A percentile compares a stretch with the other conserved stretches of the same genome.
These are phyloP conservation scores for Chiropotes sagulatus DNA, from an alignment of 2,797 vertebrate genomes.

Conservation along the genomic window DNA sequence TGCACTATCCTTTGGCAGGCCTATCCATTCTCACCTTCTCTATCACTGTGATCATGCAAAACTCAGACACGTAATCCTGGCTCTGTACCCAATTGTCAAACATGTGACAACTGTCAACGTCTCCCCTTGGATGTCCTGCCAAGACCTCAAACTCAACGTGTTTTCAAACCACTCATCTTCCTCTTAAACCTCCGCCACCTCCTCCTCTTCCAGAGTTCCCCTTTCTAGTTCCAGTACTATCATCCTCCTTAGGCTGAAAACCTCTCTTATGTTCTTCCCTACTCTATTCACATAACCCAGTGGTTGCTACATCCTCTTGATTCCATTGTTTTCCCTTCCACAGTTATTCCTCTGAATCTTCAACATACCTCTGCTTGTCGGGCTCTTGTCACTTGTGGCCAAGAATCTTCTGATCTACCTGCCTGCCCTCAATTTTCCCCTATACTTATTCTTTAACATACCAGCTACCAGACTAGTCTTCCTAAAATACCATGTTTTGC, in stretches of 20 bases:
- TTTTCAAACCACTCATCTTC: neutral
- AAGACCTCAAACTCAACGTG: neutral
- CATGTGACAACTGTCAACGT: neutral
- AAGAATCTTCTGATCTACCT: neutral
- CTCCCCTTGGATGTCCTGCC: neutral
- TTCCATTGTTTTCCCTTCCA: neutral
- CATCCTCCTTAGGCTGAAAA: neutral
- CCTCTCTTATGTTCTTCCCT: neutral
- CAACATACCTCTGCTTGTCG: neutral
- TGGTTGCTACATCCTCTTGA: neutral
- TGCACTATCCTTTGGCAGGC: neutral
- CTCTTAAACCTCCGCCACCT: neutral
- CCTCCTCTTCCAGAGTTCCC: neutral
- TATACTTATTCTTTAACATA: neutral
- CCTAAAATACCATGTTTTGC: constrained; percentile 14
- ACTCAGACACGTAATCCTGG: neutral
- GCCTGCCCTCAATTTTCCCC: neutral
- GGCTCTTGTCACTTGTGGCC: neutral
- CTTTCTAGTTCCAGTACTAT: neutral
- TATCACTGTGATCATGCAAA: neutral
- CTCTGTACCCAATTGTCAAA: neutral
- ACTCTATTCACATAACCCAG: neutral
- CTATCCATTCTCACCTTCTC: neutral
- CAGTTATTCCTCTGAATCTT: neutral
- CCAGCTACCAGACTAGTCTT: constrained; percentile 12